Percentiles rank a stretch among this genome's conserved stretches.
These are phyloP conservation scores for Spilarctia lutea DNA, from an alignment of 2,888 invertebrate species.

Conservation along the genomic window DNA sequence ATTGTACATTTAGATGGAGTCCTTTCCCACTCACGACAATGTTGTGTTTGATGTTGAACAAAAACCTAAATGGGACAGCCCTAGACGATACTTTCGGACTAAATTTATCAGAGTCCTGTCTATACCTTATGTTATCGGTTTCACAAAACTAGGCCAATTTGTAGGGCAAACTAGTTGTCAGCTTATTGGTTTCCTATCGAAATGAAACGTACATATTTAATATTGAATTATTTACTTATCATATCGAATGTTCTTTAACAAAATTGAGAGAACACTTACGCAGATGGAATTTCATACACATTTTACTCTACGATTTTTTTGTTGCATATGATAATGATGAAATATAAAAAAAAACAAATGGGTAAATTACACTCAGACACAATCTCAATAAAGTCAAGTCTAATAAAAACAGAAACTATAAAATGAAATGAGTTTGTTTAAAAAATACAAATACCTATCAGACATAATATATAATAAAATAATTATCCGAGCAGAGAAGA, in stretches of 20 bases:
- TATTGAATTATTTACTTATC: not conserved
- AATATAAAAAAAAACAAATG: too few species aligned
- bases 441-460: too few species aligned
- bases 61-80: conserved; percentile 24
- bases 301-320: not conserved
- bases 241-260: not conserved
- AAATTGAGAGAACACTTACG: not conserved
- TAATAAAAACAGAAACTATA: too few species aligned
- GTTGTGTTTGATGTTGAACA: not conserved
- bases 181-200: conserved; percentile 47
- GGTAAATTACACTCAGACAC: too few species aligned
- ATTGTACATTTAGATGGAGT: not conserved
- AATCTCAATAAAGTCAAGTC: too few species aligned
- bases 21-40: not conserved
- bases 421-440: too few species aligned
- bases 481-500: too few species aligned
- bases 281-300: not conserved
- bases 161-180: conserved; percentile 40
- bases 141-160: conserved; percentile 59
- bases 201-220: conserved; percentile 34
- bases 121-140: conserved; percentile 66
- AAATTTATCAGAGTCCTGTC: conserved; percentile 55
- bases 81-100: conserved; percentile 34
- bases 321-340: too few species aligned
- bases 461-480: too few species aligned